A percentile compares a stretch with the other conserved stretches of the same genome.
These are phyloP conservation scores for Oryctolagus cuniculus DNA, from an alignment of 2,113 vertebrate genomes.

Conservation along the genomic window mOryCun1.1 NC_091440.1:114352501-114353000, in stretches of 20 bases:
- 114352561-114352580: too few species aligned
- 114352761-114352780: not conserved
- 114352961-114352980: constrained; percentile 24
- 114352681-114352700: constrained; percentile 40
- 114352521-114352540: too few species aligned
- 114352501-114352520: too few species aligned
- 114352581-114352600: too few species aligned
- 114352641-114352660: too few species aligned
- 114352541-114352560: too few species aligned
- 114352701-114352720: not conserved
- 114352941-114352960: constrained; percentile 32
- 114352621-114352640: too few species aligned
- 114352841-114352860: not conserved
- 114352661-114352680: not conserved
- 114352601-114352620: too few species aligned
- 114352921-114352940: not conserved
- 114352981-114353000: not conserved
- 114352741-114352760: not conserved
- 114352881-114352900: constrained; percentile 41
- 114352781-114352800: not conserved
- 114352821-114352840: not conserved
- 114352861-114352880: not conserved
- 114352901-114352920: not conserved
- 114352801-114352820: not conserved
- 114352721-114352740: not conserved